Conservation (phyloP, 2,113 vertebrate genomes). For the Laterallus jamaicensis region DNA sequence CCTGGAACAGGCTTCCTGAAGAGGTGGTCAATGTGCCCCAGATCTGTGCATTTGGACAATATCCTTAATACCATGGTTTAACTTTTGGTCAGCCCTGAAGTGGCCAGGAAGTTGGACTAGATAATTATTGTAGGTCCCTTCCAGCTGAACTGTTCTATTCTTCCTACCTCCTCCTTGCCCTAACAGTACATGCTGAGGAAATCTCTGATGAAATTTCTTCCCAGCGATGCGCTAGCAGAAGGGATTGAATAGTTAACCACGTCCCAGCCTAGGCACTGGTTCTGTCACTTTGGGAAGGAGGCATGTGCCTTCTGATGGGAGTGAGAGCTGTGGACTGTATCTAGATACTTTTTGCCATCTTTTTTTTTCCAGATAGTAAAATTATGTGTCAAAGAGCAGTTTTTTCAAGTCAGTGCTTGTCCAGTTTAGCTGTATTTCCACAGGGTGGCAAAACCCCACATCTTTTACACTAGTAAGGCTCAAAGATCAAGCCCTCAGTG, state of each 20-base stretch:
- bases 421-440: not conserved
- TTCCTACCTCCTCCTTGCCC: not conserved
- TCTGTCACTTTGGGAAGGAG: not conserved
- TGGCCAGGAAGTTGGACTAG: not conserved
- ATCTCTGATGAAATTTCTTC: not conserved
- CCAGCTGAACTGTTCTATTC: not conserved
- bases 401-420: not conserved
- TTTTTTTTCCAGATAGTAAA: not conserved
- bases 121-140: not conserved
- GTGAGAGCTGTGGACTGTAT: not conserved
- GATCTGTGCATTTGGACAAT: not conserved
- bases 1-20: not conserved
- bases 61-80: not conserved
- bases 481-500: not conserved
- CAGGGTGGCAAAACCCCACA: not conserved
- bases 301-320: not conserved
- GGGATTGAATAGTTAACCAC: not conserved
- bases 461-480: not conserved
- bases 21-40: not conserved
- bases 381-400: accelerated
- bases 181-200: not conserved
- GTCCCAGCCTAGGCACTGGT: not conserved
- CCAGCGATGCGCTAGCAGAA: not conserved
- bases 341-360: not conserved
- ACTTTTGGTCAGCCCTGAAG: not conserved